A percentile compares a stretch with the other conserved stretches of the same genome.
Evolutionary conservation across 2,113 vertebrate species (phyloP).

Genomic region (Podocnemis expansa): DNA sequence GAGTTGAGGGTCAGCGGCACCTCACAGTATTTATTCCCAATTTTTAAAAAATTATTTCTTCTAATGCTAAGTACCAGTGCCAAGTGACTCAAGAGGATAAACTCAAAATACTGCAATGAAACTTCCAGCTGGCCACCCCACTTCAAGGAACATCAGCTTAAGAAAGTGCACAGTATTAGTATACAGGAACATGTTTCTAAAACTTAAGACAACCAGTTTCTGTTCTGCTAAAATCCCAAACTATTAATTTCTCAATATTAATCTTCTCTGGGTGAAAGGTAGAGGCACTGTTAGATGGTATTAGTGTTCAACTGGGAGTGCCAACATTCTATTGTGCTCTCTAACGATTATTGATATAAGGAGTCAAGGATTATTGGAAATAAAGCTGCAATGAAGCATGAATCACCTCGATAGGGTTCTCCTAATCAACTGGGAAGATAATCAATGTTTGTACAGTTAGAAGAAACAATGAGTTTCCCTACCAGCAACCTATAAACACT

Average conservation of each 20-base stretch:
- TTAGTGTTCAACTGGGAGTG: neutral
- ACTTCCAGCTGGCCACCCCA: neutral
- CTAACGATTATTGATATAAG: conserved; percentile 23
- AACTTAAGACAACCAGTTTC: neutral
- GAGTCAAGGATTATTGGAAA: conserved; percentile 30
- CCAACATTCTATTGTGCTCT: neutral
- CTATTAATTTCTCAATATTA: conserved; percentile 3
- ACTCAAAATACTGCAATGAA: neutral
- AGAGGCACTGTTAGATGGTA: neutral
- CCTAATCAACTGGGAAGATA: conserved; percentile 29
- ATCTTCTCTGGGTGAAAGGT: conserved; percentile 28
- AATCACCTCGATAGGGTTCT: neutral
- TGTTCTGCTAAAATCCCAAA: conserved; percentile 19
- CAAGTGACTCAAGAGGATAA: neutral
- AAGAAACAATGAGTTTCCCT: neutral
- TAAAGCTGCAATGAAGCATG: neutral
- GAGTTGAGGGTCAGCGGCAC: neutral
- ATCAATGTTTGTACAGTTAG: neutral
- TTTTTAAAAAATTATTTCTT: neutral
- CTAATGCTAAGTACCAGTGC: fast-evolving
- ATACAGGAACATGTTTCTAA: conserved; percentile 36
- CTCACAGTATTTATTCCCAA: neutral
- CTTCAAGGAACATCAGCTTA: conserved; percentile 16
- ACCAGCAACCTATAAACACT: conserved; percentile 13
- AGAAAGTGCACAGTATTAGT: neutral